phyloP scores from a whole-genome alignment of 1,140 invertebrate species.

The Pentalonia nigronervosa region DNA sequence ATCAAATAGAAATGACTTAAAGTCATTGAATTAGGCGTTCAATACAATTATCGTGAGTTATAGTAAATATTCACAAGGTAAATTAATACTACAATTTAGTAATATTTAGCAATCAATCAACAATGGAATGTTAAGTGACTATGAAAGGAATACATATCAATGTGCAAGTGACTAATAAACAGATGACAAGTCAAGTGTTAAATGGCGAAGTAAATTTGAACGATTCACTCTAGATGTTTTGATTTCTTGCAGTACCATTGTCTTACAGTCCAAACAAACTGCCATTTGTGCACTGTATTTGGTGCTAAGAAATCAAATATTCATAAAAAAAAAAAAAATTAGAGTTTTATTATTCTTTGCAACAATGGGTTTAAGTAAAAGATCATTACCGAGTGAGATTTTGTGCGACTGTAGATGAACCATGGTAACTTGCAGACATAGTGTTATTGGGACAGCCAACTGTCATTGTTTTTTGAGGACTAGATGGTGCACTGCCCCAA shows the following conservation, averaged over 20 bases:
- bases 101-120: constrained; percentile 10
- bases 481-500: constrained; percentile 72
- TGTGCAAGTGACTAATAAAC: constrained; percentile 70
- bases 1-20: background rate
- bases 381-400: constrained; percentile 23
- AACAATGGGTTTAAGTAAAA: background rate
- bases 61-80: background rate
- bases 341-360: background rate
- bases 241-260: constrained; percentile 92
- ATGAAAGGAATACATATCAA: background rate
- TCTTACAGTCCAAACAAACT: constrained; percentile 93
- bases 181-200: constrained; percentile 81
- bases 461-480: constrained; percentile 66
- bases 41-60: background rate
- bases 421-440: constrained; percentile 66
- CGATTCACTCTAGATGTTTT: constrained; percentile 81
- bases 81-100: constrained; percentile 26
- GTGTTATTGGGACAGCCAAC: constrained; percentile 63
- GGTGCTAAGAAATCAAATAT: background rate
- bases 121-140: constrained; percentile 13
- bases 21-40: background rate
- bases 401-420: constrained; percentile 29
- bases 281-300: constrained; percentile 75
- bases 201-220: constrained; percentile 79
- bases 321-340: background rate